These are phyloP conservation scores for Pemphigus obesinymphae DNA, from an alignment of 1,140 invertebrate genomes.

Conservation along the genomic window DNA sequence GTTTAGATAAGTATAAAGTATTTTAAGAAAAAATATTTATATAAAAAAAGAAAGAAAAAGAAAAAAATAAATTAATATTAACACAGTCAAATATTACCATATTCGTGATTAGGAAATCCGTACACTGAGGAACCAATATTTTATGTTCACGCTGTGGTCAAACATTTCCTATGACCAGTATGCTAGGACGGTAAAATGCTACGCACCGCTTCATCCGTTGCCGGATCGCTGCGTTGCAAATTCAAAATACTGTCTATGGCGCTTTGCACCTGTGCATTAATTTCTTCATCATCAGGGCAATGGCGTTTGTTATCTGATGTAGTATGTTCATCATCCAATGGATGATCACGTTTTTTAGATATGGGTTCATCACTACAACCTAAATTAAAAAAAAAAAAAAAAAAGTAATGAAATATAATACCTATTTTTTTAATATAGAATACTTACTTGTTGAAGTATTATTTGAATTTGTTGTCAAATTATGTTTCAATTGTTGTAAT, in stretches of 20 bases:
- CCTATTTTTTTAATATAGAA: background rate
- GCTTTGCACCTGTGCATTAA: conserved; percentile 70
- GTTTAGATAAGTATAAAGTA: conserved; percentile 20
- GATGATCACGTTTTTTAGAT: conserved; percentile 31
- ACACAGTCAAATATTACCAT: conserved; percentile 40
- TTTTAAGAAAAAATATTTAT: conserved; percentile 23
- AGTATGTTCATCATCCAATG: conserved; percentile 35
- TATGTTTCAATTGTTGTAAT: conserved; percentile 55
- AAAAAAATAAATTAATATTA: background rate
- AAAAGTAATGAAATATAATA: background rate
- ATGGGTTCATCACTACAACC: conserved; percentile 8
- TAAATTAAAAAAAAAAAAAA: background rate
- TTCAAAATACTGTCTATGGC: conserved; percentile 74
- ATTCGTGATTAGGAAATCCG: conserved; percentile 28
- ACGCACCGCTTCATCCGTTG: conserved; percentile 57
- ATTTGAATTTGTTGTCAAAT: background rate
- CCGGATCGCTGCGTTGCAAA: conserved; percentile 56
- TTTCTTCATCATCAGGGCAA: conserved; percentile 53
- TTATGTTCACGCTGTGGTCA: conserved; percentile 34
- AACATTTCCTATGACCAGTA: conserved; percentile 47
- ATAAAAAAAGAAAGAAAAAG: conserved; percentile 19
- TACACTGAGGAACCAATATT: conserved; percentile 39
- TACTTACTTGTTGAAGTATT: background rate
- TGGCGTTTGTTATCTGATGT: conserved; percentile 47
- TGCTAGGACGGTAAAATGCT: conserved; percentile 55